Base-by-base conservation (phyloP, 2,888 invertebrate species). In the Caenorhabditis wallacei region DNA sequence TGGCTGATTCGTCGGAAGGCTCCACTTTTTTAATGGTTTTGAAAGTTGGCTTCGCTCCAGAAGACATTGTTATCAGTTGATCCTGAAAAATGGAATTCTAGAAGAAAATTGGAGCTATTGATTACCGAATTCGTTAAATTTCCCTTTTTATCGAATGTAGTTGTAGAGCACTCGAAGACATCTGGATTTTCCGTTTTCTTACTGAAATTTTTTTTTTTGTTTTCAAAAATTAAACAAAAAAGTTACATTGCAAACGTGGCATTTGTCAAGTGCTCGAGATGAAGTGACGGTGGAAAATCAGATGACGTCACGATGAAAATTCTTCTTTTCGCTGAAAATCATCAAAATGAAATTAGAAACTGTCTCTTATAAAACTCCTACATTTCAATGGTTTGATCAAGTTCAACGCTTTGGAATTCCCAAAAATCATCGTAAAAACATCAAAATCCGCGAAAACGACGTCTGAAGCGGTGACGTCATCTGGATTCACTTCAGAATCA, bases 361-460 rank as follows among this genome's bases (percentile, higher is more conserved):
- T n/a, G n/a, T n/a, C n/a, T 70, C 8, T 18, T 18, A 0, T 16
- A 1, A 54, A 30, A 30, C 30, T 30, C 57, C 10, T 5, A 76
- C 76, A 57, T 70, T 70, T 69, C 53, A 70, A 30, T 11, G 46
- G n/a, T 20, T 76, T 46, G 10, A 82, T 20, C 16, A 64, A 5
- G 1, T 24, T 22, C 1, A 76, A 16, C 16, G 70, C 20, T 16
- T 66, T 40, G 5, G 51, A 22, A 53, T 56, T 13, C 18, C 56
- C 56, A 30, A 71, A 70, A 37, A 53, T 26, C 22, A 18, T 26
- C 0, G 26, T 26, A 61, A 51, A 70, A 2, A 78, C 37, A 10
- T 69, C 70, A 16, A 78, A 71, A 66, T 82, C 76, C n/a, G 57
- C 59, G 7, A 82, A 66, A 59, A 76, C 40, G n/a, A 78, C 63